These are phyloP conservation scores for Polyodon spathula DNA, from an alignment of 2,113 vertebrate species.

Conservation along the genomic window DNA sequence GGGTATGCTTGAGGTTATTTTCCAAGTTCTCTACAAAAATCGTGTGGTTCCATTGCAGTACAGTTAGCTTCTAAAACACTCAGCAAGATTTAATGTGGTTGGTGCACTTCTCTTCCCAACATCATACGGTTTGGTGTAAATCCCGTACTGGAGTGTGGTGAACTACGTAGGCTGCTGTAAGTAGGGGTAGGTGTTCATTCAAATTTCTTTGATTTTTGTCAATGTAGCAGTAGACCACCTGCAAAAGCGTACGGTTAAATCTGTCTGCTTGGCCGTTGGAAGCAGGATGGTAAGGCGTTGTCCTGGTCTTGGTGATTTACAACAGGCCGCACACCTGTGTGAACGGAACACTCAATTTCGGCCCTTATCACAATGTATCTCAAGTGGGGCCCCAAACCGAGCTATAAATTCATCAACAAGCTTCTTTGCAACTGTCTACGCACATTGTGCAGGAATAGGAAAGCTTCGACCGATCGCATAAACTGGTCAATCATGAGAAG, in stretches of 20 bases:
- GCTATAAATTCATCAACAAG: no score
- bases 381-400: neutral
- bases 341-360: neutral
- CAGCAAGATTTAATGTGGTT: neutral
- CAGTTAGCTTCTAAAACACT: no score
- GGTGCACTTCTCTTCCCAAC: neutral
- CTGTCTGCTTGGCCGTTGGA: neutral
- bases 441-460: no score
- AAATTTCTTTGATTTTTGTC: neutral
- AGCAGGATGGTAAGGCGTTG: neutral
- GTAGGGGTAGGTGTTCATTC: neutral
- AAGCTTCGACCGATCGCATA: no score
- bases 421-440: no score
- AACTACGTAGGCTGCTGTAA: neutral
- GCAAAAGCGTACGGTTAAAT: neutral
- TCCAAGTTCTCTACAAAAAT: no score
- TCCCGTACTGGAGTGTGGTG: neutral
- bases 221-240: neutral
- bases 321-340: neutral
- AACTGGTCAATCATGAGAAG: no score
- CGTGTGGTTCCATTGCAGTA: no score
- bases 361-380: neutral
- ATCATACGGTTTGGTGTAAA: neutral
- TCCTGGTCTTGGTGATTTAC: neutral
- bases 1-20: no score